Evolutionary conservation across 2,888 invertebrate genomes (phyloP), one percentile per base, ranked within the genome.

Genomic region (Lacanobia wlatinum): DNA sequence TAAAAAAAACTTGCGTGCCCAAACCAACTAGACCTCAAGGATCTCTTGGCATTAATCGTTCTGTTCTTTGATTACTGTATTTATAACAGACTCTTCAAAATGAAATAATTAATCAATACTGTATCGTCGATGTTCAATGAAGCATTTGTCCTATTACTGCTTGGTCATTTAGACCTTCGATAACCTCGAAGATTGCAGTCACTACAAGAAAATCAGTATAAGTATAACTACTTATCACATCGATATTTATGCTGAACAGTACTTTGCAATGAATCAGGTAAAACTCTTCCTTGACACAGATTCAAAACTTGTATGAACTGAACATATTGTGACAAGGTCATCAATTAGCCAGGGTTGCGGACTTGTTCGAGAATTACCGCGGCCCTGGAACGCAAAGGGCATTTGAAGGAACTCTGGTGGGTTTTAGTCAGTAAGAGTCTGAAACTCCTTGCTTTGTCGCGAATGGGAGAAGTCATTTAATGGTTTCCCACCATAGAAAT

Each of bases 261-360:
- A 34, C 34, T 81, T 76, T 64, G 7, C 48, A 21, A 80, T 75
- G 69, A 78, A 63, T 79, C 70, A 78, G 52, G 73, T 70, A 75
- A 78, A 74, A 74, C 52, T 48, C 69, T 80, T 78, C 80, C 82
- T 79, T 78, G 75, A 76, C 77, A 71, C 52, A 48, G 77, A 72
- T 81, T 66, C 38, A 83, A 79, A 70, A 70, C 62, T 65, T 53
- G 73, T 40, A 18, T 58, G 46, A 61, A 76, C 21, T 59, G 55
- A 38, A 68, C 12, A 34, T 34, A 5, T 2, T 55, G 48, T 34
- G 34, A 48, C 77, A 80, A 72, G 72, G 72, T 73, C 58, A 60
- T 84, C 66, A 70, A 73, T 83, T 73, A n/a, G n/a, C n/a, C n/a
- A n/a, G n/a, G n/a, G n/a, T n/a, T n/a, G n/a, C n/a, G n/a, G n/a